Conservation (phyloP, 2,797 vertebrate genomes). For the Hozukius guyotensis region DNA sequence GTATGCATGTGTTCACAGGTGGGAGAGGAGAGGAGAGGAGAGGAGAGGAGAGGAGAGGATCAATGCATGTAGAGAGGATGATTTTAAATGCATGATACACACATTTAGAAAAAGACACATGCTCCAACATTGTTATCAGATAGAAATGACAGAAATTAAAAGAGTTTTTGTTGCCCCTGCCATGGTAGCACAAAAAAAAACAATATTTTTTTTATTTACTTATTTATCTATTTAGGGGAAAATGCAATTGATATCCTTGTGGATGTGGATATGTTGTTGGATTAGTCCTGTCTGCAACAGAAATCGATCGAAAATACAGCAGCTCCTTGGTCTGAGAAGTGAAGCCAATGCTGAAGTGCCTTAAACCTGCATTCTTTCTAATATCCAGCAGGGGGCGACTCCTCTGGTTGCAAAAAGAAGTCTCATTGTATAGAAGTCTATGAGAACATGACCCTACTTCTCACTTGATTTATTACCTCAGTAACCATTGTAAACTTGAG, state of each 20-base stretch:
- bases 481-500: too few relatives aligned
- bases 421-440: too few relatives aligned
- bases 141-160: too few relatives aligned
- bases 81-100: not conserved
- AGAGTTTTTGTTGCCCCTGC: too few relatives aligned
- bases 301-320: not conserved
- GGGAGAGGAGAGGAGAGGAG: not conserved
- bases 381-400: too few relatives aligned
- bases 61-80: not conserved
- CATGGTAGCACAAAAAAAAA: too few relatives aligned
- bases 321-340: too few relatives aligned
- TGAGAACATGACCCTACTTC: fast-evolving
- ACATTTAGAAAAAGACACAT: not conserved
- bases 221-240: fast-evolving
- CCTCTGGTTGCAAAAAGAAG: too few relatives aligned
- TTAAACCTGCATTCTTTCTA: too few relatives aligned
- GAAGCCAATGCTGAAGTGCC: too few relatives aligned
- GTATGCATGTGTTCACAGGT: conserved; percentile 20
- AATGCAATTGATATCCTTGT: not conserved
- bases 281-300: not conserved
- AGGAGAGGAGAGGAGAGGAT: not conserved
- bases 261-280: conserved; percentile 17
- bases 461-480: too few relatives aligned
- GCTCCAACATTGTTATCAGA: not conserved
- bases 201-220: too few relatives aligned